Conservation (phyloP, 2,113 vertebrate species). For the Corythornis cristatus region DNA sequence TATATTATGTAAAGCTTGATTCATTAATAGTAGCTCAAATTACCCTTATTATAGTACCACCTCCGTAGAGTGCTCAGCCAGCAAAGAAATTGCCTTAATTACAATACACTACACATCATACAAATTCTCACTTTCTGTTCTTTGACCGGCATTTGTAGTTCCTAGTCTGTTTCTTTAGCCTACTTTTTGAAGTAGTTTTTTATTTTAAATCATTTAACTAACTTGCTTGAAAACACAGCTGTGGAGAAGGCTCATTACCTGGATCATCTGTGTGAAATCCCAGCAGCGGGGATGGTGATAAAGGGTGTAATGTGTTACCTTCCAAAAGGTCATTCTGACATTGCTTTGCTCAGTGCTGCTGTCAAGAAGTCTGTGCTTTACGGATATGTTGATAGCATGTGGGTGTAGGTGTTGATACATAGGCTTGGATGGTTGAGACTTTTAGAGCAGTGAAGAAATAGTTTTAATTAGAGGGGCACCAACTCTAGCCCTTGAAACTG, state of each 20-base stretch:
- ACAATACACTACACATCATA: neutral
- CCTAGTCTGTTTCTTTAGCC: neutral
- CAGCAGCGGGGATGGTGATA: neutral
- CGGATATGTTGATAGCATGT: neutral
- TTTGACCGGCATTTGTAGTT: neutral
- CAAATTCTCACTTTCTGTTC: neutral
- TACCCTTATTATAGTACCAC: neutral
- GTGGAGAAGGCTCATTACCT: neutral
- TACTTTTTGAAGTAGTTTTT: neutral
- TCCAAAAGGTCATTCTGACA: neutral
- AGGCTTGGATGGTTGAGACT: neutral
- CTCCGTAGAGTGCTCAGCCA: neutral
- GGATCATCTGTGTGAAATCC: neutral
- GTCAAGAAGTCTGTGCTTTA: too few relatives aligned
- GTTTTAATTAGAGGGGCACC: neutral
- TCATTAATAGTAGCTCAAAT: neutral
- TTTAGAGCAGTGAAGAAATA: neutral
- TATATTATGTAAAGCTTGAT: neutral
- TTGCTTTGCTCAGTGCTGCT: neutral
- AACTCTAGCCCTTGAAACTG: neutral
- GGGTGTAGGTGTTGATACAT: neutral
- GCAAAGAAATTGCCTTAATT: neutral
- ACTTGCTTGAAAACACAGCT: neutral
- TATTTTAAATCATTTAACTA: neutral
- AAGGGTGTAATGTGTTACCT: neutral